phyloP scores from a whole-genome alignment of 2,113 vertebrate genomes.

The Polypterus bichir region DNA sequence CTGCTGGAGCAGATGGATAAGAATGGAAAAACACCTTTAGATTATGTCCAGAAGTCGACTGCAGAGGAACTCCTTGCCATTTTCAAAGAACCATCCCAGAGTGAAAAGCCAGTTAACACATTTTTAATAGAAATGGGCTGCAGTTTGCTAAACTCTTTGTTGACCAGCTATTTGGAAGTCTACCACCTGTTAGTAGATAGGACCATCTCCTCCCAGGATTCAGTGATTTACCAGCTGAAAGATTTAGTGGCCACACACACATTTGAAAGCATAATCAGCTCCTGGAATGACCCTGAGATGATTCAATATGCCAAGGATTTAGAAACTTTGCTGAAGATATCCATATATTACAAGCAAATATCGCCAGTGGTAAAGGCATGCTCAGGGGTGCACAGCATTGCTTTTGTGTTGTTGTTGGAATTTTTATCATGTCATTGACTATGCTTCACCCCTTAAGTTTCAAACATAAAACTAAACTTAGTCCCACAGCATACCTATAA shows the following conservation, averaged over 20 bases:
- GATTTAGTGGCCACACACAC: conserved; percentile 22
- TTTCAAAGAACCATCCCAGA: conserved; percentile 28
- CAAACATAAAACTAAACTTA: too few species aligned
- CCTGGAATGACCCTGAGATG: conserved; percentile 52
- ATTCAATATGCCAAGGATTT: conserved; percentile 54
- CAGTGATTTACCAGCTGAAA: conserved; percentile 10
- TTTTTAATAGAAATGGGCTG: conserved; percentile 43
- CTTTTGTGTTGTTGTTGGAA: conserved; percentile 59
- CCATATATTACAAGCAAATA: conserved; percentile 46
- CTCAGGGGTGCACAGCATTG: conserved; percentile 47
- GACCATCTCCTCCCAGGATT: background rate
- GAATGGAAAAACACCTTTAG: conserved; percentile 50
- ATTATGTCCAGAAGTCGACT: conserved; percentile 44
- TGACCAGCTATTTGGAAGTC: conserved; percentile 41
- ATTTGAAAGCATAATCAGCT: conserved; percentile 28
- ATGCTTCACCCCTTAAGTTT: too few species aligned
- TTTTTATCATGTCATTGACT: conserved; percentile 29
- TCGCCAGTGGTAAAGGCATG: conserved; percentile 36
- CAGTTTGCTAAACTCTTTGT: conserved; percentile 37
- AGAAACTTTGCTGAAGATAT: conserved; percentile 59
- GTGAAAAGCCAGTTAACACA: conserved; percentile 24
- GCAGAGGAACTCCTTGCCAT: conserved; percentile 59
- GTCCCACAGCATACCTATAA: too few species aligned
- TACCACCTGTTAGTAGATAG: conserved; percentile 19
- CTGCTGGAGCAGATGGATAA: conserved; percentile 61